Evolutionary conservation across 2,888 invertebrate species (phyloP).

Genomic region (Acanthococcus lagerstroemiae): DNA sequence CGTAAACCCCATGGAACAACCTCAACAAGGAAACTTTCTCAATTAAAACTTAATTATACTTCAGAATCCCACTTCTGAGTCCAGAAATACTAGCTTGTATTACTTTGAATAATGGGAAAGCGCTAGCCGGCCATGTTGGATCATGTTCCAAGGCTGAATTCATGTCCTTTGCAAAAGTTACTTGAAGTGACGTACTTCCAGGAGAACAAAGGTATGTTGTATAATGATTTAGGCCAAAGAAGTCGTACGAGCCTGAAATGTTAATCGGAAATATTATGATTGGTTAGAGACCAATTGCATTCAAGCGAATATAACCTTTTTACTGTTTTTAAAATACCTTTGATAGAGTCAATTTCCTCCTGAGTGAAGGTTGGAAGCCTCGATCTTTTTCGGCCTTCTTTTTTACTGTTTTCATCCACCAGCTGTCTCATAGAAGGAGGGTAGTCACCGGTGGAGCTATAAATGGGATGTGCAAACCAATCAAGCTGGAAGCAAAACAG

Average conservation of each 20-base stretch:
- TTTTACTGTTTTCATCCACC: slow-evolving; percentile 43
- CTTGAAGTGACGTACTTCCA: slow-evolving; percentile 12
- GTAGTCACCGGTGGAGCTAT: slow-evolving; percentile 44
- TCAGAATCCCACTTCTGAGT: no score
- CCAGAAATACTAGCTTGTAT: no score
- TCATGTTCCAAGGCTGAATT: not conserved
- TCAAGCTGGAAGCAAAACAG: slow-evolving; percentile 36
- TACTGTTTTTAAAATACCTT: no score
- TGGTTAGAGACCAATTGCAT: not conserved
- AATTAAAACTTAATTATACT: not conserved
- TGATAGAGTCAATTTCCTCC: slow-evolving; percentile 51
- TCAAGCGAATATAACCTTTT: no score
- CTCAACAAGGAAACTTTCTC: not conserved
- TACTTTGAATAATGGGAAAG: no score
- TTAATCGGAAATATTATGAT: not conserved
- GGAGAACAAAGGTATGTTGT: slow-evolving; percentile 46
- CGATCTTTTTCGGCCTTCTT: slow-evolving; percentile 43
- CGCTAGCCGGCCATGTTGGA: not conserved
- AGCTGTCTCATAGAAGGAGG: slow-evolving; percentile 44
- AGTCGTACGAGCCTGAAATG: slow-evolving; percentile 51
- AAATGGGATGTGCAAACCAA: slow-evolving; percentile 37
- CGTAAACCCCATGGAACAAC: not conserved
- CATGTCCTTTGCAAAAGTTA: not conserved
- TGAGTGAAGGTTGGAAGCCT: slow-evolving; percentile 44
- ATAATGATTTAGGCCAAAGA: slow-evolving; percentile 67